Percentiles rank a stretch among this genome's conserved stretches.
These are phyloP conservation scores for Sterrhoptilus dennistouni DNA, from an alignment of 2,113 vertebrate genomes.

Conservation along the genomic window DNA sequence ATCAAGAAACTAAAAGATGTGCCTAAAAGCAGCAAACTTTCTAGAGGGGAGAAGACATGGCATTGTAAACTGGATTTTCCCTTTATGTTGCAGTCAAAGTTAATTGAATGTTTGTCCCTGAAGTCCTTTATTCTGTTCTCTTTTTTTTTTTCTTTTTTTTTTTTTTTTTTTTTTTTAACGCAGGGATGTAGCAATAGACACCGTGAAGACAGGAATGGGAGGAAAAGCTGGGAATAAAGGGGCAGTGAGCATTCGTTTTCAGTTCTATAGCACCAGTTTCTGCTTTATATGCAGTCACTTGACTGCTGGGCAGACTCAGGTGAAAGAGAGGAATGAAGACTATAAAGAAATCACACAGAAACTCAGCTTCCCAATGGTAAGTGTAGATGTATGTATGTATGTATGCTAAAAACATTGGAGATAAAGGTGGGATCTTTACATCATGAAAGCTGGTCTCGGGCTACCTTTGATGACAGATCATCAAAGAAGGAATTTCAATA, in stretches of 20 bases:
- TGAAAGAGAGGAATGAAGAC: conserved; percentile 83
- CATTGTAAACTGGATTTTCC: not conserved
- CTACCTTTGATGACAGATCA: not conserved
- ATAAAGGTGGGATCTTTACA: not conserved
- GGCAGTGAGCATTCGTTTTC: conserved; percentile 81
- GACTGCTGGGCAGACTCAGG: conserved; percentile 82
- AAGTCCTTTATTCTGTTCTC: not conserved
- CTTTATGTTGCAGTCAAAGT: not conserved
- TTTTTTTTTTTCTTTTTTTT: not conserved
- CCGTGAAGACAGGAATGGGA: conserved; percentile 83
- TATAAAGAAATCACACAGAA: conserved; percentile 83
- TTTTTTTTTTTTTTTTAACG: not conserved
- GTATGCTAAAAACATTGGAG: not conserved
- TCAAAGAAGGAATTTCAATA: not conserved
- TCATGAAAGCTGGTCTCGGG: not conserved
- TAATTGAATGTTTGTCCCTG: not conserved
- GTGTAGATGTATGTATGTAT: not conserved
- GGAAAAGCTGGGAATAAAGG: conserved; percentile 84
- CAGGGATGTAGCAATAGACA: conserved; percentile 82
- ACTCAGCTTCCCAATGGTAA: conserved; percentile 81
- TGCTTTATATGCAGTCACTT: conserved; percentile 84
- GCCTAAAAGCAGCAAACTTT: not conserved
- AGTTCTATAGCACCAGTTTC: conserved; percentile 80
- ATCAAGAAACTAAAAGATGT: not conserved
- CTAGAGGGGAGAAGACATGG: not conserved